phyloP scores from a whole-genome alignment of 2,797 vertebrate genomes.

The Fistularia commersonii region DNA sequence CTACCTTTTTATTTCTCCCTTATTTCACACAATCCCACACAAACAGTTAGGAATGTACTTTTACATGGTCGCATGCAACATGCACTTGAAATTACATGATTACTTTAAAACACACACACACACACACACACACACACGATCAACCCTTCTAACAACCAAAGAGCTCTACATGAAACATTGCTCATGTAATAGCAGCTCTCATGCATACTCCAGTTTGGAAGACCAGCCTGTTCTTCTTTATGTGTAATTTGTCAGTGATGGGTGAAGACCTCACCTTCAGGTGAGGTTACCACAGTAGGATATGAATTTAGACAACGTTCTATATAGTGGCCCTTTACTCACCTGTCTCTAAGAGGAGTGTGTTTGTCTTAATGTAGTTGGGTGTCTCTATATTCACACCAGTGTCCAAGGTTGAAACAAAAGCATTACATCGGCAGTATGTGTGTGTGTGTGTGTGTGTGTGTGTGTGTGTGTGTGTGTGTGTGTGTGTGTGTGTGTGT shows the following conservation, averaged over 20 bases:
- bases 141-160: constrained; percentile 44
- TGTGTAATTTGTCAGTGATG: constrained; percentile 37
- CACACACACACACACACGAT: constrained; percentile 48
- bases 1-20: constrained; percentile 1
- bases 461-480: too few relatives aligned
- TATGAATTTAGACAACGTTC: background rate
- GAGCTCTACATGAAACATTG: constrained; percentile 30
- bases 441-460: too few relatives aligned
- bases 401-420: background rate
- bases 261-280: constrained; percentile 35
- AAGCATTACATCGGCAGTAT: too few relatives aligned
- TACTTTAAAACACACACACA: constrained; percentile 61
- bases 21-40: constrained; percentile 1
- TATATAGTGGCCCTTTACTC: background rate
- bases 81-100: constrained; percentile 55
- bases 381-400: constrained; percentile 1
- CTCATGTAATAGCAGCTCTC: constrained; percentile 52
- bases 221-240: constrained; percentile 26
- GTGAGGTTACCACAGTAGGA: constrained; percentile 34
- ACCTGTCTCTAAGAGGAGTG: background rate
- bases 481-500: too few relatives aligned
- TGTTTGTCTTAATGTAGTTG: background rate
- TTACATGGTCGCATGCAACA: constrained; percentile 1
- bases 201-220: constrained; percentile 37
- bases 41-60: constrained; percentile 29